Conservation (phyloP, 2,797 vertebrate species). For the Salmo trutta region DNA sequence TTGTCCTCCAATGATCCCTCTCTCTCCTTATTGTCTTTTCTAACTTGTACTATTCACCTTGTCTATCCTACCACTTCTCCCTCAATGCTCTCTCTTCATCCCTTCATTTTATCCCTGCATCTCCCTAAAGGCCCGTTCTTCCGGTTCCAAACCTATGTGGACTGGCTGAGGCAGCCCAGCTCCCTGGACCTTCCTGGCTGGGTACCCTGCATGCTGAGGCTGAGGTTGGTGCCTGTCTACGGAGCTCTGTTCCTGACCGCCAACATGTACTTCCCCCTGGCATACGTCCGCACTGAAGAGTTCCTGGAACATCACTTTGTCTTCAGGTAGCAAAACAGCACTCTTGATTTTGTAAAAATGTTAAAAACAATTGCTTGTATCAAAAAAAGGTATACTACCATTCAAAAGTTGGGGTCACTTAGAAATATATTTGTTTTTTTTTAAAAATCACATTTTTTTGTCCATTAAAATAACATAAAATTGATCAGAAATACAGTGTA, state of each 20-base stretch:
- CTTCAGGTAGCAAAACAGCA: slow-evolving; percentile 68
- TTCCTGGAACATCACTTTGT: slow-evolving; percentile 80
- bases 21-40: slow-evolving; percentile 11
- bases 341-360: not conserved
- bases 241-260: slow-evolving; percentile 80
- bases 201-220: slow-evolving; percentile 78
- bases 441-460: too few species aligned
- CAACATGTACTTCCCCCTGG: slow-evolving; percentile 83
- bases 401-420: too few species aligned
- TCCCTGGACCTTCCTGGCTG: slow-evolving; percentile 75
- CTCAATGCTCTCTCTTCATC: slow-evolving; percentile 25
- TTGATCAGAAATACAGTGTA: too few species aligned
- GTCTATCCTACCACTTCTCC: not conserved
- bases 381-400: too few species aligned
- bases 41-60: slow-evolving; percentile 24
- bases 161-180: slow-evolving; percentile 85
- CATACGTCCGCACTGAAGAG: slow-evolving; percentile 79
- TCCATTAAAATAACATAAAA: too few species aligned
- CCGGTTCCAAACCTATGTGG: slow-evolving; percentile 84
- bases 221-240: slow-evolving; percentile 82
- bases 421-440: too few species aligned
- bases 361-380: not conserved
- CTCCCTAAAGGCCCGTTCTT: slow-evolving; percentile 85
- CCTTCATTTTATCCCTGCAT: slow-evolving; percentile 41
- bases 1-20: slow-evolving; percentile 33